A percentile compares a stretch with the other conserved stretches of the same genome.
These are phyloP conservation scores for Dasyornis broadbenti DNA, from an alignment of 2,113 vertebrate species.

Conservation along the genomic window DNA sequence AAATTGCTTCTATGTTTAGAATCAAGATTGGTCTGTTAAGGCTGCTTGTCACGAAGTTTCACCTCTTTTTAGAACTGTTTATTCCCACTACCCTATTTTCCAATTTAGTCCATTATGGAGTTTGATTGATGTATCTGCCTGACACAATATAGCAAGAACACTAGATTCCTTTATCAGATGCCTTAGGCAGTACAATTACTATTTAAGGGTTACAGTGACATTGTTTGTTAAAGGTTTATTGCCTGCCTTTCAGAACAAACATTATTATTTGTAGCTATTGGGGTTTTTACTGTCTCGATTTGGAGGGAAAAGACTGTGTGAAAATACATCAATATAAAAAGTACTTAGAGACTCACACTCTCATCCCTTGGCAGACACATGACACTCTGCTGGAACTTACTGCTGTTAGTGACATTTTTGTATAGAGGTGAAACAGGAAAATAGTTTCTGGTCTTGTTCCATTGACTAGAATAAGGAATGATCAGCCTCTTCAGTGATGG, in stretches of 20 bases:
- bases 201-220: conserved; percentile 22
- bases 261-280: conserved; percentile 3
- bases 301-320: background rate
- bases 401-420: background rate
- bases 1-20: conserved; percentile 84
- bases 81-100: conserved; percentile 63
- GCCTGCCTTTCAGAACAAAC: conserved; percentile 35
- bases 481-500: background rate
- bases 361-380: background rate
- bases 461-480: background rate
- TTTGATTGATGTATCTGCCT: conserved; percentile 66
- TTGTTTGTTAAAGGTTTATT: conserved; percentile 1
- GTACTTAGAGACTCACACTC: background rate
- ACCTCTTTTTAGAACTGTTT: conserved; percentile 74
- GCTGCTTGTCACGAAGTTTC: conserved; percentile 68
- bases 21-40: conserved; percentile 76
- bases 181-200: conserved; percentile 5
- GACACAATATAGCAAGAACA: conserved; percentile 30
- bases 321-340: background rate
- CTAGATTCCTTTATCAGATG: conserved; percentile 38
- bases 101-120: conserved; percentile 62
- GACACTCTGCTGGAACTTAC: background rate
- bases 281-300: background rate
- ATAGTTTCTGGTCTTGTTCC: background rate
- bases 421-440: background rate